Evolutionary conservation across 1,140 invertebrate genomes (phyloP), one percentile per base, ranked within the genome.

Genomic region (Ptiloglossa arizonensis): DNA sequence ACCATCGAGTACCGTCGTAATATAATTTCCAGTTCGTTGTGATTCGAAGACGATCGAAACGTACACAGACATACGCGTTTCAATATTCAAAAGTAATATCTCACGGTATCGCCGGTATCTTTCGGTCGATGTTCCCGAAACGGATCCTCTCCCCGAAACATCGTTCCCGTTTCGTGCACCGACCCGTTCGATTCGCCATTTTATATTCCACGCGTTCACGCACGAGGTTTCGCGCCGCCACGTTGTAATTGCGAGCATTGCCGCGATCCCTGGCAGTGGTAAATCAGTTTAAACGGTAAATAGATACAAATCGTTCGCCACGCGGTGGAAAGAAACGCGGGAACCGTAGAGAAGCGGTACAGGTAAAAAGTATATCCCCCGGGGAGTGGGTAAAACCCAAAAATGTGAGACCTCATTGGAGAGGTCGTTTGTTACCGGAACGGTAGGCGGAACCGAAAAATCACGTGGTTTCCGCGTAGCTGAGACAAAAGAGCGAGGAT

Each of bases 381-480:
- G 5, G 22, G 13, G 2, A 50, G 66, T 11, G 44, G 17, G 63
- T 5, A 67, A 48, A 59, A 24, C 62, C 60, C 56, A 69, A 70
- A 50, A 63, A 69, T n/a, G n/a, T 46, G 57, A 64, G 73, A 75
- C 82, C 27, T 79, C 81, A 60, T 81, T 60, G 74, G 44, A 29
- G 46, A 64, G 66, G 56, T 85, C 84, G 66, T 87, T 88, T 85
- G 78, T 85, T 82, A 82, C 59, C 59, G 52, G 17, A 19, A 52
- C 11, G 68, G 52, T 38, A 70, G 79, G 41, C 77, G 74, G 79
- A 78, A 75, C 54, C 77, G 85, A 87, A 83, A 85, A 88, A 87
- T 87, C 75, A 74, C 54, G 69, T 80, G 77, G 70, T 78, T 59
- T 50, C 52, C 32, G 44, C 48, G 63, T n/a, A 24, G 48, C 59